Evolutionary conservation across 2,113 vertebrate species (phyloP), one percentile per base, ranked within the genome.

Genomic region (Macrotus californicus): DNA sequence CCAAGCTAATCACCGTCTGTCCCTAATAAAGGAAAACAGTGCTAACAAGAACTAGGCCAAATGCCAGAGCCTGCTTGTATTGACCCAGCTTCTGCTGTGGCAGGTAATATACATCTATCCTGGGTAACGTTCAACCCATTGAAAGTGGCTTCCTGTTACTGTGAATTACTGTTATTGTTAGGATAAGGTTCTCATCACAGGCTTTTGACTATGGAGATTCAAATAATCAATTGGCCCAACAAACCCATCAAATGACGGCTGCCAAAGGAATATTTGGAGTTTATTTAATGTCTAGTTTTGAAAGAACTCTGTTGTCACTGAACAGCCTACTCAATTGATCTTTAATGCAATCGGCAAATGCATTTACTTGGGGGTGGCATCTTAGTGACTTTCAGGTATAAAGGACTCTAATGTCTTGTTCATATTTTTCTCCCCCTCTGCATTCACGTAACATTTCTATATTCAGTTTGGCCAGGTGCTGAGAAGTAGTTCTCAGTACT

Each of bases 1-100:
- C 52, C 85, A 92, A 96, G 31, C 66, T 64, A 93, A 61, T 82
- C 18, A 46, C 7, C 90, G 61, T 75, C 0, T 73, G 56, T 9
- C 67, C 22, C 82, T 96, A 80, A 24, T 76, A 96, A 96, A 89
- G 84, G 95, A 97, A 96, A 96, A n/a, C 34, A 93, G 93, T 22
- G 12, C 7, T 46, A 95, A 94, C 52, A 94, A 54, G 3, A 89
- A 83, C 66, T 72, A 46, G 50, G 85, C 43, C 52, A 56, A 19
- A 56, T 70, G 93, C 73, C 93, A 96, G 14, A 4, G 1, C 5
- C 59, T 95, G 82, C 50, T 85, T 92, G 36, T 93, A 93, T 31
- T 97, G 85, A 92, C 41, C 92, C 76, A 80, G 34, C 19, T 89
- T 97, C 22, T 94, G 36, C 18, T 93, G 21, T 16, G 87, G 46